phyloP scores from a whole-genome alignment of 2,797 vertebrate genomes.

The Megaceryle alcyon region DNA sequence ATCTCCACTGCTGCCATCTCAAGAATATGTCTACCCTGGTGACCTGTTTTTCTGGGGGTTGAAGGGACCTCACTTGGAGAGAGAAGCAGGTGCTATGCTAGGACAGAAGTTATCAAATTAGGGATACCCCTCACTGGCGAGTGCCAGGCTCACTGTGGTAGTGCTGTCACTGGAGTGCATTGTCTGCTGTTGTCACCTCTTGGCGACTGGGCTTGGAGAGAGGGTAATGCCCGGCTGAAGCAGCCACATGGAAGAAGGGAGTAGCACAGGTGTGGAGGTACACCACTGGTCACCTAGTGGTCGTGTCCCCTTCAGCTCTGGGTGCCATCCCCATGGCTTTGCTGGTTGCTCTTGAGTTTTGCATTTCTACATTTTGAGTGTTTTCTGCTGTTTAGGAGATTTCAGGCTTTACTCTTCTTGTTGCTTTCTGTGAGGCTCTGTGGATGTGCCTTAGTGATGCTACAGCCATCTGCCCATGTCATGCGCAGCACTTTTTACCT shows the following conservation, averaged over 20 bases:
- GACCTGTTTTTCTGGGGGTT: neutral
- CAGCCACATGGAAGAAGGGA: neutral
- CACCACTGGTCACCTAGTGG: too few species aligned
- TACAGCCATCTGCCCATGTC: neutral
- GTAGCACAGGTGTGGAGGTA: neutral
- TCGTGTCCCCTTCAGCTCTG: neutral
- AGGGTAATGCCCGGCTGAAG: neutral
- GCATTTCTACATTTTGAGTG: neutral
- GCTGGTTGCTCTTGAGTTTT: neutral
- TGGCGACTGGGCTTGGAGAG: neutral
- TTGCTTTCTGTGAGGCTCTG: neutral
- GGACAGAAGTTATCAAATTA: neutral
- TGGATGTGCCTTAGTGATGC: neutral
- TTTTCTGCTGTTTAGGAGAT: neutral
- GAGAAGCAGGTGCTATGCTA: neutral
- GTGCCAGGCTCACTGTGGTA: neutral
- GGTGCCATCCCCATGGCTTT: neutral
- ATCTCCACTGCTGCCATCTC: neutral
- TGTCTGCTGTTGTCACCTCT: neutral
- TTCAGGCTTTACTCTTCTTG: neutral
- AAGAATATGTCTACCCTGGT: neutral
- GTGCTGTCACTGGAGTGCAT: neutral
- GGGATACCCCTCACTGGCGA: neutral
- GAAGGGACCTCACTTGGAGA: neutral
- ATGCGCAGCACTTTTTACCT: neutral